Evolutionary conservation across 2,888 invertebrate genomes (phyloP).

Genomic region (Noctua janthe): DNA sequence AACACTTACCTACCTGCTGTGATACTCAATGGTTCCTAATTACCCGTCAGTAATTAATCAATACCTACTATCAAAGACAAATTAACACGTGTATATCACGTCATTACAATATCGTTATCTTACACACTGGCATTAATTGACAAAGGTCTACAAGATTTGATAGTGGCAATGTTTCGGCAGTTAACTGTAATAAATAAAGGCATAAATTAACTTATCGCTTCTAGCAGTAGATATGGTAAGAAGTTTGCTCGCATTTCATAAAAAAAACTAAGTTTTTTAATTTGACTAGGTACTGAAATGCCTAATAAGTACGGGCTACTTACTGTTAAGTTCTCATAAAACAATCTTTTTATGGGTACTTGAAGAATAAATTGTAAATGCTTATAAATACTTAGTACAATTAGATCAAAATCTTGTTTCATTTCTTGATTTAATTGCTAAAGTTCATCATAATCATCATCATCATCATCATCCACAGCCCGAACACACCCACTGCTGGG

Average conservation of each 20-base stretch:
- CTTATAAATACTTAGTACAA: too few species aligned
- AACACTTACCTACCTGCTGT: background rate
- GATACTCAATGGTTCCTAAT: background rate
- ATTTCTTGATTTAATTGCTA: too few species aligned
- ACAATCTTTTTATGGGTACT: too few species aligned
- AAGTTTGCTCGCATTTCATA: too few species aligned
- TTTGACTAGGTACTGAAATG: too few species aligned
- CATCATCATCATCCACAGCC: too few species aligned
- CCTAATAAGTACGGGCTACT: too few species aligned
- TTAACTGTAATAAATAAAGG: background rate
- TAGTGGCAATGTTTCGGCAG: background rate
- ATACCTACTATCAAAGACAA: background rate
- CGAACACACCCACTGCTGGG: too few species aligned
- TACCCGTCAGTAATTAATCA: background rate
- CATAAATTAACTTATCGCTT: background rate
- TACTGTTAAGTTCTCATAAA: too few species aligned
- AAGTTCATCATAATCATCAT: too few species aligned
- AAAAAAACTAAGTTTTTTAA: background rate
- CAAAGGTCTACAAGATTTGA: conserved; percentile 4
- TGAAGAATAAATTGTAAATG: too few species aligned
- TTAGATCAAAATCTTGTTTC: too few species aligned
- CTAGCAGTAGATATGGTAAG: background rate
- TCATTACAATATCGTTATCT: conserved; percentile 30
- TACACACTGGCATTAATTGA: background rate
- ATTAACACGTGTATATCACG: conserved; percentile 7